phyloP scores from a whole-genome alignment of 1,140 invertebrate species.

The Pseudomyrmex pallidus region DNA sequence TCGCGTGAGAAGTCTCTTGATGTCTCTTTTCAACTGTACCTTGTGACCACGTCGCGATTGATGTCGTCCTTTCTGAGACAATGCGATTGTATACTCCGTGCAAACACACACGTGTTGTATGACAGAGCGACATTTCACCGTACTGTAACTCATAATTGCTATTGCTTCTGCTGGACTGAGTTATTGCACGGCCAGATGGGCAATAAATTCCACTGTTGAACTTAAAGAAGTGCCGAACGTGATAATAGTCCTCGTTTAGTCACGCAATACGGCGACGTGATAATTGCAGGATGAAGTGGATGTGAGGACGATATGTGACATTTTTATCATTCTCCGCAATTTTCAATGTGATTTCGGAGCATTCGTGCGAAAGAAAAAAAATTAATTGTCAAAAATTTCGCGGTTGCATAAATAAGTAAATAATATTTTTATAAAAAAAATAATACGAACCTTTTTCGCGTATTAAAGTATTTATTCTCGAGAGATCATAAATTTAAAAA shows the following conservation, averaged over 20 bases:
- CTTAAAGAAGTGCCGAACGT: conserved; percentile 1
- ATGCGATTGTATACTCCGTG: not conserved
- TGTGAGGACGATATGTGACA: conserved; percentile 7
- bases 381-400: not conserved
- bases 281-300: conserved; percentile 28
- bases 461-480: not conserved
- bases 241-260: conserved; percentile 18
- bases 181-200: conserved; percentile 1
- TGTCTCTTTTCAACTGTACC: not conserved
- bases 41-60: not conserved
- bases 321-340: conserved; percentile 21
- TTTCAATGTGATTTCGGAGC: conserved; percentile 1
- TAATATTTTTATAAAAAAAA: too few species aligned
- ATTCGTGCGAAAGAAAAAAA: not conserved
- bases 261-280: conserved; percentile 9
- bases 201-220: conserved; percentile 38
- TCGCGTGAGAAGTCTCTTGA: not conserved
- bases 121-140: not conserved
- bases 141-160: conserved; percentile 20
- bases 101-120: not conserved
- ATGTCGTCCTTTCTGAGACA: not conserved
- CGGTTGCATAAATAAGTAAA: not conserved
- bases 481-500: not conserved
- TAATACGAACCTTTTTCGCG: not conserved
- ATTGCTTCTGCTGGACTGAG: conserved; percentile 3